Evolutionary conservation across 2,888 invertebrate genomes (phyloP).

Genomic region (Cryptocephalus moraei): DNA sequence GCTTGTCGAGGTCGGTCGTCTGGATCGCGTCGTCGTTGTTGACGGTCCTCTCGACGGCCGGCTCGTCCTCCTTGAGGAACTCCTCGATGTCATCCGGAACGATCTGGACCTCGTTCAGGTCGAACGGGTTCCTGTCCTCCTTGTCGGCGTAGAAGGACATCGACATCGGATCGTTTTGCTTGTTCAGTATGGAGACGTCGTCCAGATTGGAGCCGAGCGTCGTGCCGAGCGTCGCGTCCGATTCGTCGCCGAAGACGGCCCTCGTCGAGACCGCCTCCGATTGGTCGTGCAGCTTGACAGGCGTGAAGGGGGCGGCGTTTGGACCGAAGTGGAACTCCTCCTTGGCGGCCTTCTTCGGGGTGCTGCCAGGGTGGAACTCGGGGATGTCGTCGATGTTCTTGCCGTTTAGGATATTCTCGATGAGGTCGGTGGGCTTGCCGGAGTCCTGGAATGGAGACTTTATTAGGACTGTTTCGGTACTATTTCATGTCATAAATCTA

Average conservation of each 20-base stretch:
- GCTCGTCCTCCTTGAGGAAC: conserved; percentile 22
- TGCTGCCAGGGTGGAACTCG: conserved; percentile 31
- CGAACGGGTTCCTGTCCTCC: conserved; percentile 40
- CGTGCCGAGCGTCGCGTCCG: conserved; percentile 25
- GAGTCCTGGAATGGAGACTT: conserved; percentile 22
- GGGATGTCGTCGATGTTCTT: conserved; percentile 36
- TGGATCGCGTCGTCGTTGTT: conserved; percentile 23
- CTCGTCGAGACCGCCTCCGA: conserved; percentile 42
- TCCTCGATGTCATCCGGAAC: conserved; percentile 44
- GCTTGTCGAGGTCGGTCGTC: conserved; percentile 28
- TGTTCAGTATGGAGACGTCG: conserved; percentile 22
- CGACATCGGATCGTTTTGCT: conserved; percentile 53
- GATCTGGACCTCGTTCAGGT: conserved; percentile 49
- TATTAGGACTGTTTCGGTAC: too few species aligned
- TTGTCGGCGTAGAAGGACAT: conserved; percentile 56
- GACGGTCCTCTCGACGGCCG: conserved; percentile 7
- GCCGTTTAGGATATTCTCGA: conserved; percentile 36
- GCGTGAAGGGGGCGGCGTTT: conserved; percentile 43
- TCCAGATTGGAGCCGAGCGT: conserved; percentile 7
- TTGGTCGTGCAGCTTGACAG: conserved; percentile 34
- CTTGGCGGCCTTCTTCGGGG: conserved; percentile 19
- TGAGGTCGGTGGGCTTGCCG: conserved; percentile 30
- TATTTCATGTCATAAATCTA: too few species aligned
- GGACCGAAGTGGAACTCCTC: conserved; percentile 54
- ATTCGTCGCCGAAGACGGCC: conserved; percentile 44